phyloP scores from a whole-genome alignment of 2,797 vertebrate species.

The Hydrocynus forskahlii region DNA sequence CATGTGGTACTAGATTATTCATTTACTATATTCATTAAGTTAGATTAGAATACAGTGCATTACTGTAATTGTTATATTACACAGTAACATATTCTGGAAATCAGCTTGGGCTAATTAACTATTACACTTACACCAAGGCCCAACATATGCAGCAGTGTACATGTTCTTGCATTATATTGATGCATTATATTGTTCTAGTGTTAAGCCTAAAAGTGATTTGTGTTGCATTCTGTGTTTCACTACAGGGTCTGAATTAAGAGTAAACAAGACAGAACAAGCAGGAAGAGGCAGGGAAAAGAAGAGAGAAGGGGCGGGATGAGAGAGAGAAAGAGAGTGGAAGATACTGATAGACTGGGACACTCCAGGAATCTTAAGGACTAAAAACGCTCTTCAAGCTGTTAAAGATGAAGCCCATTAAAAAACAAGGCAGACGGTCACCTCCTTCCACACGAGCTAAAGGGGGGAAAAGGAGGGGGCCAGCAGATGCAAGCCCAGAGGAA shows the following conservation, averaged over 20 bases:
- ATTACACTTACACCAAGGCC: neutral
- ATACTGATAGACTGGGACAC: constrained; percentile 58
- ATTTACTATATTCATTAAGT: constrained; percentile 31
- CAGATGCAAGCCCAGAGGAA: constrained; percentile 75
- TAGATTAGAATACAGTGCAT: constrained; percentile 41
- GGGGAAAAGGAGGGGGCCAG: constrained; percentile 77
- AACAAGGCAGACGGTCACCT: constrained; percentile 82
- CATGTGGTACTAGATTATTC: constrained; percentile 53
- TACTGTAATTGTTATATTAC: neutral
- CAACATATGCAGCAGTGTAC: neutral
- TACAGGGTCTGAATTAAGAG: constrained; percentile 51
- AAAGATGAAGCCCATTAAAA: constrained; percentile 89
- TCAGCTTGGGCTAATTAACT: neutral
- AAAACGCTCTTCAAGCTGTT: constrained; percentile 64
- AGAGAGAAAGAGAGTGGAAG: constrained; percentile 58
- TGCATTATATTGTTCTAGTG: neutral
- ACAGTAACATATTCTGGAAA: neutral
- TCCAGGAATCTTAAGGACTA: constrained; percentile 62
- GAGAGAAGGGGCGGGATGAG: constrained; percentile 56
- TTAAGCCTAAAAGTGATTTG: constrained; percentile 63
- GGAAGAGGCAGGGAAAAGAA: constrained; percentile 57
- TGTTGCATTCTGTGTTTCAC: constrained; percentile 52
- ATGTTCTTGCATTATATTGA: constrained; percentile 3
- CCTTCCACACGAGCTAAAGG: constrained; percentile 87
- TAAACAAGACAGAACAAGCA: constrained; percentile 34